Evolutionary conservation across 2,797 vertebrate genomes (phyloP).

Genomic region (Crypturellus tataupa): DNA sequence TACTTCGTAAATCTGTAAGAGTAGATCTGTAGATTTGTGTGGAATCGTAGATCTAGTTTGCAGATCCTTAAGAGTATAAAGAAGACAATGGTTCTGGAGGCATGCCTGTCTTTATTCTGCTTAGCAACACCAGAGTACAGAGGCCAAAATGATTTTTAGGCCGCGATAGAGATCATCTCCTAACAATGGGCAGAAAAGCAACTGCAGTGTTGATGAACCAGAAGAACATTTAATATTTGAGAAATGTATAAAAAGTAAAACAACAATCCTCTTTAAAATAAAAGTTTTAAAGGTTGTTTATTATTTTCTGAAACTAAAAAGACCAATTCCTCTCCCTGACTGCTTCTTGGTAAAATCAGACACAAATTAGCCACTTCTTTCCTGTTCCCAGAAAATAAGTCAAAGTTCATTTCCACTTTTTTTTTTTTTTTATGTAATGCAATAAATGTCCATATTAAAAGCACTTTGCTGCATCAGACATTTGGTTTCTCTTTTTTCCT

Average conservation of each 20-base stretch:
- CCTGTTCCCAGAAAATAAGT: background rate
- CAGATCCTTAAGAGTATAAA: background rate
- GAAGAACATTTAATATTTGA: slow-evolving; percentile 42
- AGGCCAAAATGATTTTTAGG: slow-evolving; percentile 2
- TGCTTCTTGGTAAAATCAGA: background rate
- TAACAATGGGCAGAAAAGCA: slow-evolving; percentile 19
- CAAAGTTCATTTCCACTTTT: background rate
- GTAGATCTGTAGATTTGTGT: background rate
- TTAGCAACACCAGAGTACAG: background rate
- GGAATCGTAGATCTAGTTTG: no score
- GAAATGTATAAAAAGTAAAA: background rate
- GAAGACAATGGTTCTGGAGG: background rate
- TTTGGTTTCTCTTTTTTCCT: background rate
- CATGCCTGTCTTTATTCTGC: background rate
- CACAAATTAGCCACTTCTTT: background rate
- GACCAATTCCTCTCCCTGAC: background rate
- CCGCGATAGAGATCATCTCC: slow-evolving; percentile 23
- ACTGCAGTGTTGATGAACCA: slow-evolving; percentile 20
- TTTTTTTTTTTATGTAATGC: background rate
- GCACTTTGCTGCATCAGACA: background rate
- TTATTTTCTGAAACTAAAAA: background rate
- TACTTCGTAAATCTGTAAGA: background rate
- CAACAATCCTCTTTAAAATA: background rate
- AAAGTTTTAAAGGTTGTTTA: background rate
- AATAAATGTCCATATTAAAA: background rate